Evolutionary conservation across 2,888 invertebrate species (phyloP).

Genomic region (Tetranychus piercei): DNA sequence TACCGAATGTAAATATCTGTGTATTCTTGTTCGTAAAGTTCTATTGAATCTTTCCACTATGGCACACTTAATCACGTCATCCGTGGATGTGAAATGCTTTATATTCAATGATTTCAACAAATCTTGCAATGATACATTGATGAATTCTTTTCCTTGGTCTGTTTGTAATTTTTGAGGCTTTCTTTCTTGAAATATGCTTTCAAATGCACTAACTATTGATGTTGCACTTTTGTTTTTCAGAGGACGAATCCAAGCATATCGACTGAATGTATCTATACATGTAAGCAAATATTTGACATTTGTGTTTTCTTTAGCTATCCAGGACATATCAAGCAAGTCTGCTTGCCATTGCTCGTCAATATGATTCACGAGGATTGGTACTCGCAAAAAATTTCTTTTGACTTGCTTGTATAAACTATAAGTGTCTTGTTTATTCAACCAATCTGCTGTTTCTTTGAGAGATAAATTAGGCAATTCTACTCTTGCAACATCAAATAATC

Average conservation of each 20-base stretch:
- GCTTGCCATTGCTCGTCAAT: conserved; percentile 26
- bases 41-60: conserved; percentile 29
- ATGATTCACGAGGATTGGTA: conserved; percentile 19
- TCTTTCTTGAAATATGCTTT: not conserved
- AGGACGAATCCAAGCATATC: conserved; percentile 25
- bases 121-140: not conserved
- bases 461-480: not conserved
- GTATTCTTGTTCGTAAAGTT: conserved; percentile 28
- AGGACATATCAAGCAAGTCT: conserved; percentile 24
- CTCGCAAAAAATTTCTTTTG: not conserved
- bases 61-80: conserved; percentile 28
- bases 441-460: not conserved
- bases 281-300: conserved; percentile 24
- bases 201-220: conserved; percentile 10
- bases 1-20: conserved; percentile 26
- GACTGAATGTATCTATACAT: conserved; percentile 26
- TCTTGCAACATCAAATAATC: not conserved
- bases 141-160: conserved; percentile 26
- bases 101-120: not conserved
- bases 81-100: conserved; percentile 25
- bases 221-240: conserved; percentile 25
- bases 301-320: conserved; percentile 22
- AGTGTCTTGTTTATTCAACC: not conserved
- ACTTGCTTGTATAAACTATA: not conserved
- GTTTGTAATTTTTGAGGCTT: conserved; percentile 13